Evolutionary conservation across 2,113 vertebrate genomes (phyloP).

Genomic region (Tangachromis dhanisi): DNA sequence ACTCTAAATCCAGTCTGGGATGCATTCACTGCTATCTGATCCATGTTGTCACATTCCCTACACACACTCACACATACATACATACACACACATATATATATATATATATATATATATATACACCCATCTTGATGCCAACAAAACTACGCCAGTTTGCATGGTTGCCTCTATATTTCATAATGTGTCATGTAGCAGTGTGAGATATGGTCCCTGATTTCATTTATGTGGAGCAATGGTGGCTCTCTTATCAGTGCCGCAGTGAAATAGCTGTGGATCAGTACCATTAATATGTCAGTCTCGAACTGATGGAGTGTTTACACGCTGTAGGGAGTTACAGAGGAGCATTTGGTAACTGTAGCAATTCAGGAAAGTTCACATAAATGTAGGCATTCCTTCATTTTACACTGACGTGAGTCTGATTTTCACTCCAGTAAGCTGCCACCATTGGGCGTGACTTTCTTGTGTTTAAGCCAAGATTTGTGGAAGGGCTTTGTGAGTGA

Average conservation of each 20-base stretch:
- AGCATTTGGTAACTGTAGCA: not conserved
- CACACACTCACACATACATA: not conserved
- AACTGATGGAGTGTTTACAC: slow-evolving; percentile 30
- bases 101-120: not conserved
- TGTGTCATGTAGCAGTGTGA: slow-evolving; percentile 38
- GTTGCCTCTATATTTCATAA: slow-evolving; percentile 53
- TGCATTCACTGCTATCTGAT: slow-evolving; percentile 59
- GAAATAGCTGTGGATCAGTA: slow-evolving; percentile 49
- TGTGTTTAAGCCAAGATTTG: not conserved
- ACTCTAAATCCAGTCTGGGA: slow-evolving; percentile 55
- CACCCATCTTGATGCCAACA: not conserved
- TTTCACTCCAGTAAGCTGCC: not conserved
- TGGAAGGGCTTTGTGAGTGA: not conserved
- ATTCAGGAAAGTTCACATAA: not conserved
- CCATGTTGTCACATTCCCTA: slow-evolving; percentile 19
- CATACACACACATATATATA: not conserved
- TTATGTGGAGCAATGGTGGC: slow-evolving; percentile 44
- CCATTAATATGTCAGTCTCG: slow-evolving; percentile 37
- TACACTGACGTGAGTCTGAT: not conserved
- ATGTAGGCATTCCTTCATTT: not conserved
- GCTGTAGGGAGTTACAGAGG: not conserved
- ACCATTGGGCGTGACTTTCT: not conserved
- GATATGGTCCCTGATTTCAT: slow-evolving; percentile 60
- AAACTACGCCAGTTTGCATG: slow-evolving; percentile 21
- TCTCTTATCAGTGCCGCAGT: slow-evolving; percentile 44